Percentiles rank a stretch among this genome's conserved stretches.
Conservation (phyloP, 2,797 vertebrate species). For the Mionectes olivaceus region DNA sequence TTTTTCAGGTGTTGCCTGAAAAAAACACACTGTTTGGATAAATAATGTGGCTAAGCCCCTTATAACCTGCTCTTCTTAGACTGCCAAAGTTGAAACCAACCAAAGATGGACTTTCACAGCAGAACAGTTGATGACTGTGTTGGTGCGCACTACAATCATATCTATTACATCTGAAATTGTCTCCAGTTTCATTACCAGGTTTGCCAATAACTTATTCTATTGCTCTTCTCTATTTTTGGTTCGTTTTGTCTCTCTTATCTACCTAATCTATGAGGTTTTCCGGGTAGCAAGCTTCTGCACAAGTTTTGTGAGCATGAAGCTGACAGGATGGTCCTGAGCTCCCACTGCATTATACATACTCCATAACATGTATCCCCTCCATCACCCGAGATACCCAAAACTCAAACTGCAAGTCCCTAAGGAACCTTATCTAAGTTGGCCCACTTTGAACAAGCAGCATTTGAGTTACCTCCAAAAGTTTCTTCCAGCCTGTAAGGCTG, state of each 20-base stretch:
- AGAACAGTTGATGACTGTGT: background rate
- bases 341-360: background rate
- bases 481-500: background rate
- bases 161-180: background rate
- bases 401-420: background rate
- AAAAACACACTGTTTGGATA: background rate
- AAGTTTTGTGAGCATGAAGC: background rate
- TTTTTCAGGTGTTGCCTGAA: background rate
- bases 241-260: background rate
- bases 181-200: background rate
- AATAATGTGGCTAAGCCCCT: background rate
- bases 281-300: background rate
- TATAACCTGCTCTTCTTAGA: background rate
- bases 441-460: background rate
- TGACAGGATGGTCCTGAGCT: background rate
- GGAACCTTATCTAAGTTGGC: background rate
- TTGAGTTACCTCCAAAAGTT: background rate
- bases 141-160: background rate
- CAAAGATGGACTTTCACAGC: background rate
- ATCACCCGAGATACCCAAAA: background rate
- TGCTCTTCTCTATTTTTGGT: background rate
- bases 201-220: background rate
- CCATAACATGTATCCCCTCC: accelerated
- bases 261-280: background rate
- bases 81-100: background rate